phyloP scores from a whole-genome alignment of 2,888 invertebrate genomes.

The Agrochola lota region DNA sequence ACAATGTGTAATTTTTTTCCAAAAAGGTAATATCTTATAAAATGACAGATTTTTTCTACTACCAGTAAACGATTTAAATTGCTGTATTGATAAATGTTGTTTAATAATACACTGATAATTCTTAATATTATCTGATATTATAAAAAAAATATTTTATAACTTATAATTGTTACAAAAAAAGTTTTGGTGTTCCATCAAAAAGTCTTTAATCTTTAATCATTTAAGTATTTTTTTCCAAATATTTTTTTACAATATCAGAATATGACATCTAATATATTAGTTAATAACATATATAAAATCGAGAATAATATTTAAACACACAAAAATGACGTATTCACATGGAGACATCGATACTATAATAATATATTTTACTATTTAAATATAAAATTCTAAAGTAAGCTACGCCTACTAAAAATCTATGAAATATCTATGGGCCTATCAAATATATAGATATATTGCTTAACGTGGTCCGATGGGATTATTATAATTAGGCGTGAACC shows the following conservation, averaged over 20 bases:
- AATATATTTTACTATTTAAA: constrained; percentile 70
- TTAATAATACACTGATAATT: constrained; percentile 42
- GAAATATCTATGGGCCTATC: constrained; percentile 83
- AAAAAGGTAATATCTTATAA: constrained; percentile 59
- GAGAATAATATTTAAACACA: constrained; percentile 64
- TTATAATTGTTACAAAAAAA: constrained; percentile 18
- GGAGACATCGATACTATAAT: constrained; percentile 63
- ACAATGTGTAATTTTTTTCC: constrained; percentile 51
- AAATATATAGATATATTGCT: constrained; percentile 88
- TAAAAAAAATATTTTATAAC: constrained; percentile 20
- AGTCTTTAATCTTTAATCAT: constrained; percentile 5
- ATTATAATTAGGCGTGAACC: constrained; percentile 82
- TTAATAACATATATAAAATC: constrained; percentile 63
- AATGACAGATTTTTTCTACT: constrained; percentile 45
- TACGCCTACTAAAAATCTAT: constrained; percentile 84
- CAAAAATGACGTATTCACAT: constrained; percentile 64
- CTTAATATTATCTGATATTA: constrained; percentile 41
- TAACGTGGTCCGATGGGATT: constrained; percentile 89
- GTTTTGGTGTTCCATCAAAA: constrained; percentile 42
- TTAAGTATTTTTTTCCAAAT: not conserved
- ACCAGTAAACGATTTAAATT: constrained; percentile 49
- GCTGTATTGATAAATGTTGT: constrained; percentile 47
- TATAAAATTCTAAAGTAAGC: constrained; percentile 87
- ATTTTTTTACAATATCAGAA: constrained; percentile 57
- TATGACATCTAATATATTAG: constrained; percentile 45